phyloP scores from a whole-genome alignment of 2,888 invertebrate genomes.

The Pseudococcus jackbeardsleyi region DNA sequence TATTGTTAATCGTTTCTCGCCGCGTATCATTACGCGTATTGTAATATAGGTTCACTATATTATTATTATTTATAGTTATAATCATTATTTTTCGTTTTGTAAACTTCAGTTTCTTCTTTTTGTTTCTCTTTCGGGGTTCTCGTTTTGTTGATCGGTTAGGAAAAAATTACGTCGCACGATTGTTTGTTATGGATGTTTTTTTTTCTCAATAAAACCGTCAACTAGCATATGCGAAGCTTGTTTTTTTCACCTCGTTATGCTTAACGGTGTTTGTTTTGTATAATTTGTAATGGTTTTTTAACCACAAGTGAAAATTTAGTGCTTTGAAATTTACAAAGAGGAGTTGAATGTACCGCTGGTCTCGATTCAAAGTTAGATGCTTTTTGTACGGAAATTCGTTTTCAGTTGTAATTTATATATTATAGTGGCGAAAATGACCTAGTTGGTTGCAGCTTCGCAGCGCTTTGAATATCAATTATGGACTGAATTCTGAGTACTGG shows the following conservation, averaged over 20 bases:
- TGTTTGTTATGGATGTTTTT: slow-evolving; percentile 36
- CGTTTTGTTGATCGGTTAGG: background rate
- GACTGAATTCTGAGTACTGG: background rate
- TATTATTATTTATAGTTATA: background rate
- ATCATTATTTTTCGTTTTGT: background rate
- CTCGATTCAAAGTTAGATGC: background rate
- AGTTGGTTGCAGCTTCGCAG: background rate
- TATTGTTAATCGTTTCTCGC: slow-evolving; percentile 8
- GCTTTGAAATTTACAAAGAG: background rate
- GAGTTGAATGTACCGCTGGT: background rate
- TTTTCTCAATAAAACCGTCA: slow-evolving; percentile 32
- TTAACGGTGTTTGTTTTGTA: slow-evolving; percentile 5
- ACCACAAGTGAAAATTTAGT: background rate
- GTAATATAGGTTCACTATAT: slow-evolving; percentile 37
- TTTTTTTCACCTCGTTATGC: background rate
- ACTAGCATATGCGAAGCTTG: slow-evolving; percentile 15
- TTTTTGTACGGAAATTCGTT: background rate
- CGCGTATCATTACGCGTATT: background rate
- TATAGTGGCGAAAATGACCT: background rate
- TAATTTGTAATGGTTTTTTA: slow-evolving; percentile 29
- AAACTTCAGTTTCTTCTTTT: background rate
- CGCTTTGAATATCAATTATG: slow-evolving; percentile 7
- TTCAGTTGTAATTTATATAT: background rate
- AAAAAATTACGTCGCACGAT: background rate
- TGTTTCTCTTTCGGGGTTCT: background rate